Conservation (phyloP, 2,888 invertebrate genomes). For the Clanis bilineata region DNA sequence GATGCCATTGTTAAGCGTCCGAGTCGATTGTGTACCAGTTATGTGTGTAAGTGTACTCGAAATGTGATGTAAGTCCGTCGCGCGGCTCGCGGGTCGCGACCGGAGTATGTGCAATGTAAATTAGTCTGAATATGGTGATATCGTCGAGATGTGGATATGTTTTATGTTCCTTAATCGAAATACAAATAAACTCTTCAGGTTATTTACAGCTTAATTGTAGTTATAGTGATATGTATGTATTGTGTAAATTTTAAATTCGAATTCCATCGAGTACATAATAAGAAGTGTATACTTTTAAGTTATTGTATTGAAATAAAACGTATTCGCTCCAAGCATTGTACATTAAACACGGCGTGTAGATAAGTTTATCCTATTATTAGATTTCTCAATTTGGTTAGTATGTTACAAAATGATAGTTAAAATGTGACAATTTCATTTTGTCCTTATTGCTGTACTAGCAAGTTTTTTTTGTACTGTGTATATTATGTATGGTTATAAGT, state of each 20-base stretch:
- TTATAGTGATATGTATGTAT: conserved; percentile 79
- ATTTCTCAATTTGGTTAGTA: conserved; percentile 79
- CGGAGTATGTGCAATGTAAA: conserved; percentile 78
- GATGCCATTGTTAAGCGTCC: conserved; percentile 62
- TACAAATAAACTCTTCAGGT: conserved; percentile 80
- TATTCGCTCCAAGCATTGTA: conserved; percentile 82
- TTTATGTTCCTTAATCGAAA: conserved; percentile 82
- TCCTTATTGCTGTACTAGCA: conserved; percentile 81
- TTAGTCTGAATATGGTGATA: conserved; percentile 81
- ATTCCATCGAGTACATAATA: conserved; percentile 82
- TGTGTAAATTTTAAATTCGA: conserved; percentile 81
- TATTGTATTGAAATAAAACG: conserved; percentile 76
- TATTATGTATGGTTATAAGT: conserved; percentile 90
- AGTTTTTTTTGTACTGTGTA: conserved; percentile 92
- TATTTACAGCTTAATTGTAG: conserved; percentile 79
- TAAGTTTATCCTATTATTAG: conserved; percentile 80
- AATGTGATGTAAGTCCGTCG: conserved; percentile 63
- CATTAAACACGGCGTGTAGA: conserved; percentile 79
- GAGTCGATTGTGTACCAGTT: conserved; percentile 59
- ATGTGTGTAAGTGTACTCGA: conserved; percentile 66
- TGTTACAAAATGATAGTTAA: conserved; percentile 72
- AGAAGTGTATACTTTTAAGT: conserved; percentile 80
- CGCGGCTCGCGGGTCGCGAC: conserved; percentile 57
- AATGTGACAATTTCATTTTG: conserved; percentile 79
- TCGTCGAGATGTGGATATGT: conserved; percentile 78